Evolutionary conservation across 2,888 invertebrate genomes (phyloP), one percentile per base, ranked within the genome.

Genomic region (Acronicta psi): DNA sequence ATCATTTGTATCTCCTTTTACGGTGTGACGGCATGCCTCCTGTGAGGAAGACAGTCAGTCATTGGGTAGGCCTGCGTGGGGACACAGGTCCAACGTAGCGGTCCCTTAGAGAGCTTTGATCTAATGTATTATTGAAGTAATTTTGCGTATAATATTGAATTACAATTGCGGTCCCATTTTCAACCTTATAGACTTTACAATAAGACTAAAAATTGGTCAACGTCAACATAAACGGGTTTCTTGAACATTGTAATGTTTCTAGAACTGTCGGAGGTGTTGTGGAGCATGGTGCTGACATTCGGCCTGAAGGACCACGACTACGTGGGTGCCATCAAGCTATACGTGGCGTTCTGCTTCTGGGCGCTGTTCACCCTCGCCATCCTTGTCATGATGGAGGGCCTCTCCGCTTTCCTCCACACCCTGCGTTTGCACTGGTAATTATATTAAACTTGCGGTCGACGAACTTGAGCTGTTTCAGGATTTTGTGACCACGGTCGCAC

Each of bases 401-500:
- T 99, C 13, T 99, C 99, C 11, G 99, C 99, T 40, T 99, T 99
- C 95, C 95, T 99, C 76, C 99, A 99, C 89, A 99, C 99, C 0
- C 95, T 99, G 78, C 98, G 99, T 95, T 95, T 99, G 84, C 99
- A 99, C 93, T 99, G 99, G 99, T 98, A 88, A 76, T 75, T 72
- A 77, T 72, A 67, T 16, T 38, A 29, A 23, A 23, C 23, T 23
- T 23, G 23, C 7, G 6, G 7, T 7, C 7, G 23, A 4, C 6
- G 7, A 20, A 4, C 5, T 2, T 20, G 20, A 20, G 1, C 1
- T 25, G 8, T 9, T 25, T 25, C 25, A 0, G 10, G 25, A 10
- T 9, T 9, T 25, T 25, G 25, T 10, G 25, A 25, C 9, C 1
- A 2, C n/a, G n/a, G n/a, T n/a, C n/a, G n/a, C n/a, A n/a, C n/a